Evolutionary conservation across 2,797 vertebrate genomes (phyloP).

Genomic region (Oreochromis grahami): DNA sequence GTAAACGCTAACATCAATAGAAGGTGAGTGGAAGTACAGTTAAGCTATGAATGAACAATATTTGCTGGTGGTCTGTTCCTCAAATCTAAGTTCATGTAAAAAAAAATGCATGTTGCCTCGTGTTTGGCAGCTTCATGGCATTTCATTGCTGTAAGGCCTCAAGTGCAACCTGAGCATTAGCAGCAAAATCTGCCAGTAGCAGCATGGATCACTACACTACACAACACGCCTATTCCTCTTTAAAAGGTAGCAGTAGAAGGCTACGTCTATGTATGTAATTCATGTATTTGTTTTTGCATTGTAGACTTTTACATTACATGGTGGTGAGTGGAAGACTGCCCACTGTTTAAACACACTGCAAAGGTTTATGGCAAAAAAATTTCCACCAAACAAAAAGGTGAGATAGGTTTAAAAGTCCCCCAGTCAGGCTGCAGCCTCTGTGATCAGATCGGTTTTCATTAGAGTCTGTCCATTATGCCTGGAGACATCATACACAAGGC

Average conservation of each 20-base stretch:
- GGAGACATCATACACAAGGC: not conserved
- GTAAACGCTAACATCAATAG: not conserved
- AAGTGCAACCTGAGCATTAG: not conserved
- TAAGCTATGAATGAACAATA: not conserved
- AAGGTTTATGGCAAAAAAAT: not conserved
- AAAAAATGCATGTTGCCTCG: slow-evolving; percentile 7
- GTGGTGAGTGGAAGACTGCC: not conserved
- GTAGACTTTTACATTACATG: slow-evolving; percentile 27
- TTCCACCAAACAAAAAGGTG: not conserved
- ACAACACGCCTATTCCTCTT: not conserved
- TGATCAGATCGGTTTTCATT: not conserved
- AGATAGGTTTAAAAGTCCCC: not conserved
- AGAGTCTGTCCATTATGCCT: not conserved
- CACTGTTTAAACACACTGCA: not conserved
- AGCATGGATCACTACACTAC: not conserved
- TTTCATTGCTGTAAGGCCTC: slow-evolving; percentile 9
- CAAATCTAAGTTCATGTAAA: slow-evolving; percentile 30
- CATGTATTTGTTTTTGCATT: not conserved
- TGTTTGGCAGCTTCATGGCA: not conserved
- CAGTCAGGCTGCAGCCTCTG: not conserved
- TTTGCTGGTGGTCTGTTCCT: slow-evolving; percentile 19
- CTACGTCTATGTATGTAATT: not conserved
- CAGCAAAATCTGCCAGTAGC: not conserved
- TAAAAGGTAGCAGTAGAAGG: not conserved
- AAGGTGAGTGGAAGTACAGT: not conserved